Conservation (phyloP, 2,888 invertebrate species). For the Lordiphosa andalusiaca region DNA sequence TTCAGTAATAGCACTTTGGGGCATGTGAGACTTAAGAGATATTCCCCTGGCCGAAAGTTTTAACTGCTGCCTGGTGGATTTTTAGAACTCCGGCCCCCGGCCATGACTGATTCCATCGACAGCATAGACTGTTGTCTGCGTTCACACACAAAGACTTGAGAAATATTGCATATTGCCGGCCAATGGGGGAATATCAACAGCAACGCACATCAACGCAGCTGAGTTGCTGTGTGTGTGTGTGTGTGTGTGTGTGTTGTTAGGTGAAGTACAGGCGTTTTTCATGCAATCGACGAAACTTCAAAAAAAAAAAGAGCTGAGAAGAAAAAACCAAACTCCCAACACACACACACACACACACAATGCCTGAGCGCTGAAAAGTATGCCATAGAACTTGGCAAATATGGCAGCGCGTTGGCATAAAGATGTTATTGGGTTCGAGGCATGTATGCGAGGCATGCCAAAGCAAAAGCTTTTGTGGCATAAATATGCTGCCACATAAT, state of each 20-base stretch:
- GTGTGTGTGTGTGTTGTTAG: too few species aligned
- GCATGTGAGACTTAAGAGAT: conserved; percentile 55
- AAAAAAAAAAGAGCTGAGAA: conserved; percentile 4
- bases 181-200: conserved; percentile 14
- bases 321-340: background rate
- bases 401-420: conserved; percentile 36
- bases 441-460: conserved; percentile 46
- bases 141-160: conserved; percentile 39
- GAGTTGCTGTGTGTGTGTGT: conserved; percentile 7
- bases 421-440: conserved; percentile 43
- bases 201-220: background rate
- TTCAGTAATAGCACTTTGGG: conserved; percentile 72
- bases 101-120: conserved; percentile 8
- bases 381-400: conserved; percentile 47
- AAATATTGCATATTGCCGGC: conserved; percentile 56
- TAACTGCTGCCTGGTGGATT: conserved; percentile 65
- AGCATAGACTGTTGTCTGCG: conserved; percentile 3
- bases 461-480: conserved; percentile 53
- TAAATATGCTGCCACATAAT: conserved; percentile 62
- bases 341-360: background rate
- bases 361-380: conserved; percentile 31
- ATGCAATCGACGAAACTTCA: conserved; percentile 38
- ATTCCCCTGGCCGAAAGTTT: conserved; percentile 58
- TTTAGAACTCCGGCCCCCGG: conserved; percentile 47
- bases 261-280: conserved; percentile 37